phyloP scores from a whole-genome alignment of 2,888 invertebrate species.

The Trachelus iudaicus region DNA sequence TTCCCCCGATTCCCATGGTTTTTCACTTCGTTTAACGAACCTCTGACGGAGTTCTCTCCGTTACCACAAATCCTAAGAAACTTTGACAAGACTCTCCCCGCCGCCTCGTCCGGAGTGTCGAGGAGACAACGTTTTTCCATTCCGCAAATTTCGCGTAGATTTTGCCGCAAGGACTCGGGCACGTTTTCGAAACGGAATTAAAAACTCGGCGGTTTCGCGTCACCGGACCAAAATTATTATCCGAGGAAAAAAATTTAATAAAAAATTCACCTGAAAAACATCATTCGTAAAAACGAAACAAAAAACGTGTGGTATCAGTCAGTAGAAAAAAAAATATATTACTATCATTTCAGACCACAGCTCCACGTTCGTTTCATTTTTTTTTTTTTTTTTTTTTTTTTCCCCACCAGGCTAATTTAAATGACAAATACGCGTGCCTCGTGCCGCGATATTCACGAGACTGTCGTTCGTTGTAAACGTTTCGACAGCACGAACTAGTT shows the following conservation, averaged over 20 bases:
- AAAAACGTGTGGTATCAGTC: no score
- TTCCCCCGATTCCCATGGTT: neutral
- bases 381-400: neutral
- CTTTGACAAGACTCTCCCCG: neutral
- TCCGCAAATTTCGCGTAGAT: neutral
- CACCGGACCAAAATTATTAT: neutral
- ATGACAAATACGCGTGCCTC: neutral
- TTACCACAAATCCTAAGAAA: neutral
- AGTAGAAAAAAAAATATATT: neutral
- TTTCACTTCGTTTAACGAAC: neutral
- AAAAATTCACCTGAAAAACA: neutral
- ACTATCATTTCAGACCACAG: neutral
- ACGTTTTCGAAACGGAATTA: neutral
- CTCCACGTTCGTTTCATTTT: neutral
- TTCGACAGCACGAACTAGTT: neutral
- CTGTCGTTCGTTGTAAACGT: no score
- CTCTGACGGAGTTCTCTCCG: neutral
- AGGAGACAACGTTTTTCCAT: neutral
- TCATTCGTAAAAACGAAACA: no score
- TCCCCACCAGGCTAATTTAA: neutral
- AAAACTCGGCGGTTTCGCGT: neutral
- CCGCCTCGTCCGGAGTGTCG: neutral
- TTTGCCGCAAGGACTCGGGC: neutral
- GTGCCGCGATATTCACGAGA: neutral
- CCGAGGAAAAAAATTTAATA: neutral